Conservation (phyloP, 2,888 invertebrate species). For the Hirtodrosophila histrioides region DNA sequence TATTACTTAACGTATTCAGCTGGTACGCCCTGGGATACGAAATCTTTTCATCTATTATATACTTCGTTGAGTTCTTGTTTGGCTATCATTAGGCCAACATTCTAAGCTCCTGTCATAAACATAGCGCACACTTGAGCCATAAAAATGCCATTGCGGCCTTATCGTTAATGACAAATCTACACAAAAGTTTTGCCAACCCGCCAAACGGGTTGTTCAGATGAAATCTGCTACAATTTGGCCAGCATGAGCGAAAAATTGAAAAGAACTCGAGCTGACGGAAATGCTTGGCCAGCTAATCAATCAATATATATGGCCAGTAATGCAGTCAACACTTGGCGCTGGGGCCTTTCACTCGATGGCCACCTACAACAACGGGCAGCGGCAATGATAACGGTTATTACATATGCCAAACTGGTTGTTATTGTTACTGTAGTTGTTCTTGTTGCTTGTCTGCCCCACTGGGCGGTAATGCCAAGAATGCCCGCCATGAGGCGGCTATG, state of each 20-base stretch:
- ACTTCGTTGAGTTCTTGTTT: slow-evolving; percentile 15
- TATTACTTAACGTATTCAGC: slow-evolving; percentile 6
- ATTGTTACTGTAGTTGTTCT: slow-evolving; percentile 3
- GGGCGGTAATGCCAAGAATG: slow-evolving; percentile 66
- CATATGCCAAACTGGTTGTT: slow-evolving; percentile 71
- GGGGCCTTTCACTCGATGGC: slow-evolving; percentile 55
- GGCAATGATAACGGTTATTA: slow-evolving; percentile 67
- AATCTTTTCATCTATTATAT: slow-evolving; percentile 22
- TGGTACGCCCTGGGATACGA: slow-evolving; percentile 19
- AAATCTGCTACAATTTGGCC: slow-evolving; percentile 32
- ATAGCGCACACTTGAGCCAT: slow-evolving; percentile 58
- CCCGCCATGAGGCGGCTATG: slow-evolving; percentile 44
- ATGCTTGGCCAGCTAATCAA: slow-evolving; percentile 49
- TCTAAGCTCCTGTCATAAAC: slow-evolving; percentile 59
- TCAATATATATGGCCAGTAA: slow-evolving; percentile 41
- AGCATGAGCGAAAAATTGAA: slow-evolving; percentile 20
- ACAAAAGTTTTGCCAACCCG: slow-evolving; percentile 53
- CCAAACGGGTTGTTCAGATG: slow-evolving; percentile 65
- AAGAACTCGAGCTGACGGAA: slow-evolving; percentile 51
- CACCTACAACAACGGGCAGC: slow-evolving; percentile 54
- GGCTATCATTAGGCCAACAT: slow-evolving; percentile 18
- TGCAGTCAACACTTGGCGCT: slow-evolving; percentile 44
- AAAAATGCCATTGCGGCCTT: slow-evolving; percentile 51
- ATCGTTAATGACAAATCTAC: slow-evolving; percentile 69
- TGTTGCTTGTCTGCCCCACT: slow-evolving; percentile 52